Evolutionary conservation across 2,888 invertebrate genomes (phyloP).

Genomic region (Mimas tiliae): DNA sequence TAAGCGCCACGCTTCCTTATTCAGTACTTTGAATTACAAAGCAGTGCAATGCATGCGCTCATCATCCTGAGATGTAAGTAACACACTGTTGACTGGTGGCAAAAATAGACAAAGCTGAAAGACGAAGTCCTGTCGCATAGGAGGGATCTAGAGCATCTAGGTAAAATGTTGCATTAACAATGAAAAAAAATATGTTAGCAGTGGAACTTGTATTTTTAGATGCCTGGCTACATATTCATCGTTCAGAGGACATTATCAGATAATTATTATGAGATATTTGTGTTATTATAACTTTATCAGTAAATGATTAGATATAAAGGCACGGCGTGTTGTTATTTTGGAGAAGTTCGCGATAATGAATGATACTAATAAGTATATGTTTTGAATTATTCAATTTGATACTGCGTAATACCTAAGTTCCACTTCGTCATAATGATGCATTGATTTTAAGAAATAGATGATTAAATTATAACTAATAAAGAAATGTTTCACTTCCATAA

Average conservation of each 20-base stretch:
- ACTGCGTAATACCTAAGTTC: not conserved
- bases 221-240: not conserved
- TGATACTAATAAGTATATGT: slow-evolving; percentile 33
- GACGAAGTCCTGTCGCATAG: no score
- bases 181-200: no score
- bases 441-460: not conserved
- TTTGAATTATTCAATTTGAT: not conserved
- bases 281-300: slow-evolving; percentile 47
- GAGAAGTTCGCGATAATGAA: slow-evolving; percentile 42
- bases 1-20: no score
- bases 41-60: no score
- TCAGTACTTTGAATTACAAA: no score
- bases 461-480: not conserved
- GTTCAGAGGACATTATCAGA: slow-evolving; percentile 26
- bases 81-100: no score
- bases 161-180: no score
- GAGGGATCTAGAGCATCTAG: no score
- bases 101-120: no score
- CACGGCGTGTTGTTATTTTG: slow-evolving; percentile 46
- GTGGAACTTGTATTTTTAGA: not conserved
- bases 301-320: slow-evolving; percentile 48
- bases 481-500: no score
- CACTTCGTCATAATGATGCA: not conserved
- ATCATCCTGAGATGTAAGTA: no score
- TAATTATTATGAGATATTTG: slow-evolving; percentile 41